Base-by-base conservation (phyloP, 2,888 invertebrate species). In the Heliconius charithonia region DNA sequence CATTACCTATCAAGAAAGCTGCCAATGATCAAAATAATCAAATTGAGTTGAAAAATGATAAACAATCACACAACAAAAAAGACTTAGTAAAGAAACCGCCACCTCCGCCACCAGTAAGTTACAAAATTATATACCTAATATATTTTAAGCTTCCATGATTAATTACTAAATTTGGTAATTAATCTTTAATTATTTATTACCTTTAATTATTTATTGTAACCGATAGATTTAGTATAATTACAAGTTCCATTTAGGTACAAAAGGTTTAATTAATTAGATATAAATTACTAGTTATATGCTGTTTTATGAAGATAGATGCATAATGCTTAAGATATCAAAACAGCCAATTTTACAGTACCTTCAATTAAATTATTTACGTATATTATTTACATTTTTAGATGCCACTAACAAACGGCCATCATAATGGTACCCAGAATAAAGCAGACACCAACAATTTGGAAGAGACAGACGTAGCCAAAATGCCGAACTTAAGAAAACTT, bases 41-140 rank as follows among this genome's bases (percentile, higher is more conserved):
- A 16, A 74, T 83, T 65, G 89, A 88, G 41, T 81, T 77, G 32
- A 81, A 84, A 65, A 84, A 82, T 78, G 89, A 85, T 71, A 86
- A 87, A 76, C 85, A 86, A 59, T 59, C 72, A 71, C 77, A 81
- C 72, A 84, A 85, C 29, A 82, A 81, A 80, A 78, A 82, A 75
- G 82, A 82, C 69, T 51, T 75, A 87, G 62, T 88, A 51, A 92
- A 92, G 77, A 89, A 90, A 79, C 95, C 96, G 59, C 96, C 96
- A 29, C 96, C 96, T 32, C 96, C 96, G 67, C 96, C 96, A 76
- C 96, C 96, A 80, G 96, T 96, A 90, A 94, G 94, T 79, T 41
- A 3, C 10, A 63, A 65, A 62, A 3, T 27, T 66, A 71, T 7
- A 13, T 41, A 41, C 25, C 6, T 19, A 7, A 59, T 32, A 51